Evolutionary conservation across 2,888 invertebrate species (phyloP).

Genomic region (Drosophila flavopinicola): DNA sequence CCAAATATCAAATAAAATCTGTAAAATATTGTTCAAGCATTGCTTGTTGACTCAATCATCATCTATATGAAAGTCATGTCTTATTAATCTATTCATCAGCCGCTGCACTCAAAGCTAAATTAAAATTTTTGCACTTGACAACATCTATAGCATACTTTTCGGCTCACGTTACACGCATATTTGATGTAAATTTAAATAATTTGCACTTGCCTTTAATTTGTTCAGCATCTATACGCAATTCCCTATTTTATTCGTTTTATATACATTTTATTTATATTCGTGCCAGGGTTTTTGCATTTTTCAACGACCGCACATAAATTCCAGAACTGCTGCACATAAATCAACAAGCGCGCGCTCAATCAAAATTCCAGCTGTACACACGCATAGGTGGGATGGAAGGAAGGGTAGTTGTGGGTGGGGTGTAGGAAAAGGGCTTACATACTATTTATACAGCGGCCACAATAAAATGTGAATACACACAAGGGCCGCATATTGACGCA

Average conservation of each 20-base stretch:
- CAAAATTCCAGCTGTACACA: constrained; percentile 55
- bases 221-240: not conserved
- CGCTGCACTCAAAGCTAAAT: not conserved
- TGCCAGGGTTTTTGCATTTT: constrained; percentile 28
- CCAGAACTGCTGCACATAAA: constrained; percentile 61
- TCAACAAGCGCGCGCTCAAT: constrained; percentile 68
- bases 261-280: not conserved
- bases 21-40: no score
- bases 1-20: no score
- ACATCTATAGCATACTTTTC: constrained; percentile 32
- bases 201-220: constrained; percentile 15
- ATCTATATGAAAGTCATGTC: no score
- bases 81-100: constrained; percentile 1
- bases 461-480: constrained; percentile 36
- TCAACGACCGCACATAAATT: constrained; percentile 64
- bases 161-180: constrained; percentile 12
- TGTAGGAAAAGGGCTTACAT: not conserved
- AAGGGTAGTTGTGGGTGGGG: not conserved
- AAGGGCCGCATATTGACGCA: constrained; percentile 45
- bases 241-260: constrained; percentile 12
- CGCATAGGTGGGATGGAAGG: constrained; percentile 5
- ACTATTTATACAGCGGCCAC: constrained; percentile 42
- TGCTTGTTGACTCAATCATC: no score
- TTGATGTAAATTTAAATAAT: constrained; percentile 33
- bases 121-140: constrained; percentile 2